Evolutionary conservation across 1,140 invertebrate genomes (phyloP).

Genomic region (Bombus turneri): DNA sequence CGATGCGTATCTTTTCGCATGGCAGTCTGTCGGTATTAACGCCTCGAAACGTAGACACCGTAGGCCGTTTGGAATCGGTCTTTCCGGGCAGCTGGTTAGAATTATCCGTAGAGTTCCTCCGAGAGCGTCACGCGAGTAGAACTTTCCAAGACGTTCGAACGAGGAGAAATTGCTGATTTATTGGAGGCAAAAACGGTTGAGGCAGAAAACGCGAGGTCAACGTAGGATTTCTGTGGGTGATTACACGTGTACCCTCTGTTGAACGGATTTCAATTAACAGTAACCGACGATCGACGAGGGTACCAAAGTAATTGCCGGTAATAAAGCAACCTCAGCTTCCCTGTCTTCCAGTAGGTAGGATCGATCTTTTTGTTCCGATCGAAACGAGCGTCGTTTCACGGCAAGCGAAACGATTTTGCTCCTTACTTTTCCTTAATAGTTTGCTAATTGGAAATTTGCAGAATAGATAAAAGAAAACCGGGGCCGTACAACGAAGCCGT

Average conservation of each 20-base stretch:
- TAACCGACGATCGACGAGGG: slow-evolving; percentile 34
- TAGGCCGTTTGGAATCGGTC: not conserved
- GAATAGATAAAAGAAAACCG: not conserved
- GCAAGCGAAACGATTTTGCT: slow-evolving; percentile 17
- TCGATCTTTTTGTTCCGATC: slow-evolving; percentile 12
- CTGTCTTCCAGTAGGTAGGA: slow-evolving; percentile 3
- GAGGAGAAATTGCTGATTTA: slow-evolving; percentile 10
- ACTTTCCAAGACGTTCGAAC: not conserved
- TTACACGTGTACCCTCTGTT: slow-evolving; percentile 37
- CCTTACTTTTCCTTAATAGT: slow-evolving; percentile 10
- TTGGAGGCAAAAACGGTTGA: not conserved
- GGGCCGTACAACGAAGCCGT: not conserved
- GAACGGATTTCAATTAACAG: slow-evolving; percentile 50
- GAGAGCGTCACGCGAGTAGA: not conserved
- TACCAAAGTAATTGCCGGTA: slow-evolving; percentile 30
- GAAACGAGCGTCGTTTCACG: not conserved
- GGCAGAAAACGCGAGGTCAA: not conserved
- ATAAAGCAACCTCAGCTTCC: slow-evolving; percentile 31
- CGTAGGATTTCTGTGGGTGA: slow-evolving; percentile 23
- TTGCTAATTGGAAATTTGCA: not conserved
- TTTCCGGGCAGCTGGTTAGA: not conserved
- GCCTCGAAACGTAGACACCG: not conserved
- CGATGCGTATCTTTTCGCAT: not conserved
- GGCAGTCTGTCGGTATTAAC: not conserved
- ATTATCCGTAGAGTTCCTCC: not conserved